Base-by-base conservation (phyloP, 2,797 vertebrate species). In the Gallinago solitaria region DNA sequence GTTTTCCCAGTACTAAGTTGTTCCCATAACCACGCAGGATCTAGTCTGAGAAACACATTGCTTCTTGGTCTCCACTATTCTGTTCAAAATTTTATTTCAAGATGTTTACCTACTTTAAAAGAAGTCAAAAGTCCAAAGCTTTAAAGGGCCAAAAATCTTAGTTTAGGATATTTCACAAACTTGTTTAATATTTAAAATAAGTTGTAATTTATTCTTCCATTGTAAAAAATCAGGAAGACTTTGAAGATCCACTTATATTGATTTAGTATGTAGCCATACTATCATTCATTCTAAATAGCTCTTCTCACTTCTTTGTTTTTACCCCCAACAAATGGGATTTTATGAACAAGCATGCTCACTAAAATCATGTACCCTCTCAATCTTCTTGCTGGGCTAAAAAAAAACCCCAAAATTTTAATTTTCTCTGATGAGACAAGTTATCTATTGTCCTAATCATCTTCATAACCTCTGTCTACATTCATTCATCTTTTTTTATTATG, bases 361-460 rank as follows among this genome's bases (percentile, higher is more conserved):
- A 65, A 90, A 95, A 85, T 91, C 69, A 3, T 86, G 91, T 94
- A 88, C 85, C 83, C 83, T 87, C 91, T 95, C 69, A 56, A 94
- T 96, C 93, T 64, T 92, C 83, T 83, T 0, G 18, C 93, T 41
- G 35, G 50, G 65, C 79, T 92, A 60, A 78, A 91, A 95, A 87
- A 68, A 68, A 93, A 50, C 37, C 8, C 16, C n/a, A 9, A 1
- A 11, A 1, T 14, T 87, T 96, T 79, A 74, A 96, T 96, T 96
- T 94, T 95, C 88, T 90, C 77, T 93, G 94, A 97, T 95, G 88
- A 96, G 90, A 94, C 77, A 87, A 94, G 95, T 95, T 96, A 95
- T 95, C 95, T 96, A 82, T 92, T 97, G 96, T 96, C 89, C 93
- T 93, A 94, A 96, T 96, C 94, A 93, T 93, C 93, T 90, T 90